Evolutionary conservation across 2,797 vertebrate genomes (phyloP).

Genomic region (Spea hammondii): DNA sequence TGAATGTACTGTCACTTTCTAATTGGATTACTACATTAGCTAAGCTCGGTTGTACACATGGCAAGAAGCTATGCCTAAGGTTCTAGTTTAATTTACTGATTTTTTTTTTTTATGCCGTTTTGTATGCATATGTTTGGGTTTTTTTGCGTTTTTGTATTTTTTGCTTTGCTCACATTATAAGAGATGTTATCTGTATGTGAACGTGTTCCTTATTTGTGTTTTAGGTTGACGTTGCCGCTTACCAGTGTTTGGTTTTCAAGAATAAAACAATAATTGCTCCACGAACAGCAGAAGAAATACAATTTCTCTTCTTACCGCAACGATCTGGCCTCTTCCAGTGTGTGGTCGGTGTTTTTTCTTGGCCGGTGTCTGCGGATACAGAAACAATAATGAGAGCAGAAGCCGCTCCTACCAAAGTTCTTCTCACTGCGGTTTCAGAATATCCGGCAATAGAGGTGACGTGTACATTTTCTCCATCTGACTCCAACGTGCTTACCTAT

Average conservation of each 20-base stretch:
- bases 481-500: background rate
- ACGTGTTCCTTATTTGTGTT: conserved; percentile 37
- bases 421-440: conserved; percentile 86
- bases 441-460: conserved; percentile 82
- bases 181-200: background rate
- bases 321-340: conserved; percentile 85
- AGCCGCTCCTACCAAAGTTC: conserved; percentile 81
- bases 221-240: conserved; percentile 80
- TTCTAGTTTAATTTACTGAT: too few species aligned
- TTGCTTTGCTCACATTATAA: background rate
- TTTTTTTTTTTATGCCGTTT: too few species aligned
- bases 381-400: conserved; percentile 77
- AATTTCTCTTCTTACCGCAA: conserved; percentile 87
- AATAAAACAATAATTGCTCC: conserved; percentile 89
- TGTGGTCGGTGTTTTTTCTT: conserved; percentile 86
- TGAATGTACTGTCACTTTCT: background rate
- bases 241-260: conserved; percentile 89
- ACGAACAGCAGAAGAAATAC: conserved; percentile 85
- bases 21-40: too few species aligned
- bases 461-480: background rate
- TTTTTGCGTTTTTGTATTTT: background rate
- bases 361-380: conserved; percentile 84
- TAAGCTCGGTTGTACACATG: too few species aligned
- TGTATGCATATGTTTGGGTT: background rate
- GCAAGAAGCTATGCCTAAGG: too few species aligned